phyloP scores from a whole-genome alignment of 1,140 invertebrate genomes.

The Cylas formicarius region DNA sequence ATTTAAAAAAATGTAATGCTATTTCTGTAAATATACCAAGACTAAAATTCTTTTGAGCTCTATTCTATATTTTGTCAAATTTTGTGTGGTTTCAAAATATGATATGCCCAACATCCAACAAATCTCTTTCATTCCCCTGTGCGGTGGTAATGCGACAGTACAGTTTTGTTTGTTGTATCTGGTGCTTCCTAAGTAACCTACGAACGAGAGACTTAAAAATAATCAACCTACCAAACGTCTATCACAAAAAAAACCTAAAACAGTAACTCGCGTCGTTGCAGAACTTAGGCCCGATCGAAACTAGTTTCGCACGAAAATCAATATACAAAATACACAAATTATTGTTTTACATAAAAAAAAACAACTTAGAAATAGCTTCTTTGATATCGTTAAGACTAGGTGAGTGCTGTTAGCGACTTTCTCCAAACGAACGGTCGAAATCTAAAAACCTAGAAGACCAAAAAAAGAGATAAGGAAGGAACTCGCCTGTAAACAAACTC shows the following conservation, averaged over 20 bases:
- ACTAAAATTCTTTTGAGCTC: too few species aligned
- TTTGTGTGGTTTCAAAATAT: too few species aligned
- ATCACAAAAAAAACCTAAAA: slow-evolving; percentile 22
- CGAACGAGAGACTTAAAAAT: too few species aligned
- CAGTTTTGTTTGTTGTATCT: too few species aligned
- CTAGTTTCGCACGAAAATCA: too few species aligned
- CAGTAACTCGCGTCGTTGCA: slow-evolving; percentile 6
- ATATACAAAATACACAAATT: slow-evolving; percentile 10
- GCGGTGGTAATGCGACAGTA: too few species aligned
- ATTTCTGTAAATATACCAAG: too few species aligned
- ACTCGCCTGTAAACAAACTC: neutral
- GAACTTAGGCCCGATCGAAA: slow-evolving; percentile 19
- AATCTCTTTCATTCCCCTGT: too few species aligned
- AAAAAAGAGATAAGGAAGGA: slow-evolving; percentile 5
- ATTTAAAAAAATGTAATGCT: too few species aligned
- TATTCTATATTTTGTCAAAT: too few species aligned
- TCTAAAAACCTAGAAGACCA: slow-evolving; percentile 21
- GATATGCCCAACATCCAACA: too few species aligned
- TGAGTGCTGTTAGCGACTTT: slow-evolving; percentile 30
- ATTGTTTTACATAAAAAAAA: slow-evolving; percentile 1
- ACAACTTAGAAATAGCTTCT: slow-evolving; percentile 21
- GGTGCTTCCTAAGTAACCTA: too few species aligned
- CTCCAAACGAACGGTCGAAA: slow-evolving; percentile 19
- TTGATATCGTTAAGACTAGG: slow-evolving; percentile 36
- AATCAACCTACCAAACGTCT: slow-evolving; percentile 15